These are phyloP conservation scores for Acipenser transmontanus DNA, from an alignment of 2,797 vertebrate genomes.

Conservation along the genomic window DNA sequence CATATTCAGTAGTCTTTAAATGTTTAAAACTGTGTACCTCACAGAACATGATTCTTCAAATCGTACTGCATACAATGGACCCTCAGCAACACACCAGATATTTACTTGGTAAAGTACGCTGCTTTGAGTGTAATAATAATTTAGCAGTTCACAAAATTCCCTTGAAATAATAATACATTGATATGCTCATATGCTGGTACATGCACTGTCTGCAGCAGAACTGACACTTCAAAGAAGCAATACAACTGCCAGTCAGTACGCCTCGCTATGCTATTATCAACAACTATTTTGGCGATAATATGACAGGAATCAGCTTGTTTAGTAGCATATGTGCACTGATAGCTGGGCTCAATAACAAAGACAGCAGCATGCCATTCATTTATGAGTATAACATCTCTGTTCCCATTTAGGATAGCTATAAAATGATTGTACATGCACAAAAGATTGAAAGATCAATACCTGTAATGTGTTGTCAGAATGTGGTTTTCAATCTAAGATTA, in stretches of 20 bases:
- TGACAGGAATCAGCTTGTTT: constrained; percentile 1
- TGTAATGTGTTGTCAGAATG: constrained; percentile 7
- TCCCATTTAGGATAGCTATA: too few species aligned
- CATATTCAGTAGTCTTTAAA: too few species aligned
- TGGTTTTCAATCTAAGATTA: neutral
- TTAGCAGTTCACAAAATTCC: constrained; percentile 3
- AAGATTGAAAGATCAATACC: constrained; percentile 9
- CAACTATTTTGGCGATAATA: constrained; percentile 16
- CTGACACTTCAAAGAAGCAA: constrained; percentile 23
- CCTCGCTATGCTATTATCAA: constrained; percentile 14
- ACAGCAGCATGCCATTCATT: too few species aligned
- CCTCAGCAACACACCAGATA: too few species aligned
- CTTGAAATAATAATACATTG: constrained; percentile 11
- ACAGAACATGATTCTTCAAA: too few species aligned
- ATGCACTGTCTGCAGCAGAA: constrained; percentile 20
- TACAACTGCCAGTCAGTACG: constrained; percentile 9
- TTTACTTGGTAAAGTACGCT: neutral
- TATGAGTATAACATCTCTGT: too few species aligned
- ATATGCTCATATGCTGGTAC: constrained; percentile 14
- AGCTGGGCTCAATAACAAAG: too few species aligned
- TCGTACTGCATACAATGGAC: too few species aligned
- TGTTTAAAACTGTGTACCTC: too few species aligned
- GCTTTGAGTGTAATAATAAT: constrained; percentile 6
- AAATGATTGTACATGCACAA: too few species aligned
- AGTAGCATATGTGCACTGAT: too few species aligned